Conservation (phyloP, 2,888 invertebrate genomes). For the Drosophila nigritarsus region DNA sequence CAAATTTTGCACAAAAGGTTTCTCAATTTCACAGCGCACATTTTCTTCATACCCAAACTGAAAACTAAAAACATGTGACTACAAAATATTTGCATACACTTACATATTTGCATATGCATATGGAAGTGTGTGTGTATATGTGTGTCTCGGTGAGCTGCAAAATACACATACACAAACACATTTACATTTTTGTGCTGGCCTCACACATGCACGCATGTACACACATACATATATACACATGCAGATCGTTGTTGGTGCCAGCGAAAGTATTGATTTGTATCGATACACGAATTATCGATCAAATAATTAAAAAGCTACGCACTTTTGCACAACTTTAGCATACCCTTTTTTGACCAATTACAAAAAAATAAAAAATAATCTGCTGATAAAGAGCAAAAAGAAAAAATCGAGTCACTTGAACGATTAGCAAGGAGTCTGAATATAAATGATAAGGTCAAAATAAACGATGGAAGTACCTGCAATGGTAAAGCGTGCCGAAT, state of each 20-base stretch:
- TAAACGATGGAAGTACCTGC: slow-evolving; percentile 8
- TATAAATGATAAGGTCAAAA: neutral
- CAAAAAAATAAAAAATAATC: neutral
- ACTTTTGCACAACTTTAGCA: neutral
- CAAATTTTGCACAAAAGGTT: neutral
- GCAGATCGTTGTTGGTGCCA: neutral
- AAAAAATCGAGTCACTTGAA: slow-evolving; percentile 7
- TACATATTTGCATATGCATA: neutral
- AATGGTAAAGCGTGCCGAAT: neutral
- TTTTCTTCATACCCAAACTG: neutral
- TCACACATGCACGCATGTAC: neutral
- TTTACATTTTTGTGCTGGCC: neutral
- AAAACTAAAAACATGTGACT: neutral
- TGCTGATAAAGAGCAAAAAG: slow-evolving; percentile 28
- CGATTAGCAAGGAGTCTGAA: slow-evolving; percentile 36
- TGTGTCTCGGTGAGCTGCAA: neutral
- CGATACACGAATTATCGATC: neutral
- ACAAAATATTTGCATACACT: neutral
- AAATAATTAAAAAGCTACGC: neutral
- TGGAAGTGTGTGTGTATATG: rapidly evolving
- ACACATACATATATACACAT: neutral
- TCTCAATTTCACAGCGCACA: neutral
- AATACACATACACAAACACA: neutral
- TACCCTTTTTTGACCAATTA: neutral
- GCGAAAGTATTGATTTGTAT: neutral